Conservation (phyloP, 37 sponge, comb jelly and placozoan genomes). For the Cliona cf. orientalis region DNA sequence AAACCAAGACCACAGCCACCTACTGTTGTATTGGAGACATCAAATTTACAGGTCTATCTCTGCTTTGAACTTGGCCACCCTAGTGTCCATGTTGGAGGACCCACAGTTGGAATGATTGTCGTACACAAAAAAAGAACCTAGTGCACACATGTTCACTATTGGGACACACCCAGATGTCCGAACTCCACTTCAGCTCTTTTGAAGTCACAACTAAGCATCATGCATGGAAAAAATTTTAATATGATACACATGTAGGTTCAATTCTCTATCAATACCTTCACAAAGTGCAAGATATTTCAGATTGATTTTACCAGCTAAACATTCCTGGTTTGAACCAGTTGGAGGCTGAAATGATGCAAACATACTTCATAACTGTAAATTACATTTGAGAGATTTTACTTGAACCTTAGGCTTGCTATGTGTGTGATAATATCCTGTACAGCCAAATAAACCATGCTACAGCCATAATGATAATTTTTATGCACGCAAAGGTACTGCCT, state of each 20-base stretch:
- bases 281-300: constrained; percentile 81
- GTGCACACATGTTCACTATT: constrained; percentile 80
- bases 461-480: no score
- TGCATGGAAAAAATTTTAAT: neutral
- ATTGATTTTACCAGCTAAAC: constrained; percentile 50
- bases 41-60: constrained; percentile 58
- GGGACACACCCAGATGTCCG: constrained; percentile 78
- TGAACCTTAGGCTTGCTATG: neutral
- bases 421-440: constrained; percentile 21
- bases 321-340: neutral
- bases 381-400: neutral
- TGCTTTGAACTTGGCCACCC: constrained; percentile 14
- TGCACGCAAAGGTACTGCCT: no score
- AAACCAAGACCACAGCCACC: no score
- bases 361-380: neutral
- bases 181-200: constrained; percentile 54
- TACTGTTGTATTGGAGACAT: no score
- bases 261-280: constrained; percentile 60
- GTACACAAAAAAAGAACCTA: constrained; percentile 89
- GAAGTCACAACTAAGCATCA: constrained; percentile 42
- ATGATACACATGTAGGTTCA: neutral
- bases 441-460: constrained; percentile 90
- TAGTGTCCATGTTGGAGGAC: constrained; percentile 16
- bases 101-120: neutral
- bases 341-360: neutral